Percentiles rank a stretch among this genome's conserved stretches.
These are phyloP conservation scores for Promerops cafer DNA, from an alignment of 2,113 vertebrate genomes.

Conservation along the genomic window DNA sequence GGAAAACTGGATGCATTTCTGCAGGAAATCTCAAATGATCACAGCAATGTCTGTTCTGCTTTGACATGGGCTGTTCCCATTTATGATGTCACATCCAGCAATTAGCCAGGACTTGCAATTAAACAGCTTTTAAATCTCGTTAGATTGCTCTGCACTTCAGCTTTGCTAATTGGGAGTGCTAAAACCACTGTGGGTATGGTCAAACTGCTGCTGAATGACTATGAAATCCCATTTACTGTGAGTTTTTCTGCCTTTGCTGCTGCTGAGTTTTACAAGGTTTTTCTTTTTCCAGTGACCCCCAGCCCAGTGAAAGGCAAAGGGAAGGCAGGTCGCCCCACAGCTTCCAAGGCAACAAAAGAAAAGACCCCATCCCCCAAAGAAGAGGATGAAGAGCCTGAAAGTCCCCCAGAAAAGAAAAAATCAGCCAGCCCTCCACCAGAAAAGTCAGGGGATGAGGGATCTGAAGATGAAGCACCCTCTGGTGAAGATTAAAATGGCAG, in stretches of 20 bases:
- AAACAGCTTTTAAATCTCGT: neutral
- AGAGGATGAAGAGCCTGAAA: slow-evolving; percentile 89
- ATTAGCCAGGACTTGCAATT: neutral
- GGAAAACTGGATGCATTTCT: neutral
- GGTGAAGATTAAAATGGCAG: slow-evolving; percentile 91
- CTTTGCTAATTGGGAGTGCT: neutral
- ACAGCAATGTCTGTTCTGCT: rapidly evolving
- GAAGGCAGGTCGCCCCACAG: slow-evolving; percentile 89
- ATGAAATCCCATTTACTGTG: neutral
- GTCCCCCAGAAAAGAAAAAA: slow-evolving; percentile 83
- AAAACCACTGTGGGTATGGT: rapidly evolving
- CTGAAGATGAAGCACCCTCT: slow-evolving; percentile 94
- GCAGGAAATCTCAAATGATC: neutral
- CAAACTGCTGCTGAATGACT: neutral
- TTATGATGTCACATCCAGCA: neutral
- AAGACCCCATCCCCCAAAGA: slow-evolving; percentile 92
- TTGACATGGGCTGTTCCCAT: neutral
- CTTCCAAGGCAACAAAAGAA: slow-evolving; percentile 90
- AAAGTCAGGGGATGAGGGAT: slow-evolving; percentile 90
- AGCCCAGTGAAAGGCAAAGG: slow-evolving; percentile 98
- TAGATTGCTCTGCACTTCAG: neutral
- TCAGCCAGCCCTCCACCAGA: slow-evolving; percentile 83
- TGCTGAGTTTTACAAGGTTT: neutral
- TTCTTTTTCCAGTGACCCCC: slow-evolving; percentile 83
- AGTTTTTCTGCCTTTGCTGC: neutral